Evolutionary conservation across 2,113 vertebrate species (phyloP), one percentile per base, ranked within the genome.

Genomic region (Cryptotis parvus): DNA sequence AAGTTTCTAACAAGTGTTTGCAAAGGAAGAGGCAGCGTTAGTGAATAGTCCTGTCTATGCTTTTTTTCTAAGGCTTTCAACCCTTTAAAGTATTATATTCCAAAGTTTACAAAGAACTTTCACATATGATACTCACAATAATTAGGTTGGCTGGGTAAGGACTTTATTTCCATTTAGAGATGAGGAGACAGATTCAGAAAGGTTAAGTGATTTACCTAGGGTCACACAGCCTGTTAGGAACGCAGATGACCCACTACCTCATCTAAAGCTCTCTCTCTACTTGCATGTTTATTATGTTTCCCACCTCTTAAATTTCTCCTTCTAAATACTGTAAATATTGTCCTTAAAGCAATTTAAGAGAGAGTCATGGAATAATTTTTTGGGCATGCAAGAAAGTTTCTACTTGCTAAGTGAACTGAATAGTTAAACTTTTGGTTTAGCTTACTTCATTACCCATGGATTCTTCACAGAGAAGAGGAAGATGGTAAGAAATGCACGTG

Each of bases 11-110:
- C 69, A 90, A 82, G 63, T 83, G 79, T 81, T 87, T 83, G 33
- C 37, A 89, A 92, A 92, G 69, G 66, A 94, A 93, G 83, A 91
- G 66, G 27, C 45, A 74, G 68, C 87, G 93, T 75, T 90, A 92
- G 55, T 83, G 66, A 92, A 66, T 80, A 90, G 31, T 18, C 66
- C 52, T 85, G 37, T 26, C 37, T 82, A 70, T 88, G 70, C 78
- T 79, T 94, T 95, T 78, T 92, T 77, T 9, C 35, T 74, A 58
- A 80, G 31, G 63, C 55, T 90, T 92, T 88, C 63, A 93, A 94
- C 84, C 41, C 43, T 70, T 77, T 87, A 69, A 90, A 81, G 55
- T 77, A 41, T 84, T 84, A 37, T 73, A 90, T 90, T 90, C 77
- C 70, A 88, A 77, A 70, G 77, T 84, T 91, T 77, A 95, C 33